These are phyloP conservation scores for Proisotoma minuta DNA, from an alignment of 2,888 invertebrate genomes.

Conservation along the genomic window DNA sequence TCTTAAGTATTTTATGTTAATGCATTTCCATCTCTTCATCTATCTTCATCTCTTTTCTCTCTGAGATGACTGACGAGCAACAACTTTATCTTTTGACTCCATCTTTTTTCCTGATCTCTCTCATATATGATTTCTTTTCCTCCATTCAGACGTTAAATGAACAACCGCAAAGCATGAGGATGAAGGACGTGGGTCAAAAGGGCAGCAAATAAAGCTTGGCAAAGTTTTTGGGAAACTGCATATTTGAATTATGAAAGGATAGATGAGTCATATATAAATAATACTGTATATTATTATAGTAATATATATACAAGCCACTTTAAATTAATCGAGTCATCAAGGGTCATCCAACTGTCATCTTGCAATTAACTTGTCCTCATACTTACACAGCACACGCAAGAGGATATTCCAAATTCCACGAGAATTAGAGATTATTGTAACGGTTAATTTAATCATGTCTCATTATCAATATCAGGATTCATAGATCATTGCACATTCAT, in stretches of 20 bases:
- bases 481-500: not conserved
- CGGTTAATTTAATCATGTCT: slow-evolving; percentile 1
- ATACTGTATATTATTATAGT: no score
- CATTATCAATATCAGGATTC: not conserved
- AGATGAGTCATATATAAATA: no score
- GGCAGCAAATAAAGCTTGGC: no score
- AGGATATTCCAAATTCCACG: not conserved
- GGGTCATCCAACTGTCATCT: not conserved
- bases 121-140: no score
- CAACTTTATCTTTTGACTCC: not conserved
- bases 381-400: not conserved
- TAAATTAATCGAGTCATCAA: no score
- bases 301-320: no score
- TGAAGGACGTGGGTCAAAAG: not conserved
- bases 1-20: slow-evolving; percentile 17
- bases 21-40: slow-evolving; percentile 15
- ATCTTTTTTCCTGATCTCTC: no score
- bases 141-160: not conserved
- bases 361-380: not conserved
- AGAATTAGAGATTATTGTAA: not conserved
- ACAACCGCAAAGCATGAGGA: not conserved
- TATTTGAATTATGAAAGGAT: no score
- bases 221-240: no score
- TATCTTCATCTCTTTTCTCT: slow-evolving; percentile 7
- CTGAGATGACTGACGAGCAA: slow-evolving; percentile 4